A percentile compares a stretch with the other conserved stretches of the same genome.
phyloP scores from a whole-genome alignment of 1,140 invertebrate genomes.

The Zaprionus nigranus region DNA sequence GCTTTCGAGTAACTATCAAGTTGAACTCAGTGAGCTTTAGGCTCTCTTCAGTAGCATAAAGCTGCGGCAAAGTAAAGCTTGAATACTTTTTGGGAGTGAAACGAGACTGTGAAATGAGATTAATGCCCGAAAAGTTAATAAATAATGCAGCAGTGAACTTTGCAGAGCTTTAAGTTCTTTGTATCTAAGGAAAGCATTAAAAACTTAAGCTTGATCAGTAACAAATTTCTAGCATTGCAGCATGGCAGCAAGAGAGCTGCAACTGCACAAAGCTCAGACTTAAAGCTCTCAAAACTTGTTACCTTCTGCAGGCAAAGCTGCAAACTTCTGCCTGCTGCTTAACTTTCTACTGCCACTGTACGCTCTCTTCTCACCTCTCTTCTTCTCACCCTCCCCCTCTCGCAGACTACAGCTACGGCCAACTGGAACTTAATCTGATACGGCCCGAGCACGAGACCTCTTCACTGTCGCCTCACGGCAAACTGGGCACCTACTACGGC shows the following conservation, averaged over 20 bases:
- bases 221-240: not conserved
- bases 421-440: slow-evolving; percentile 74
- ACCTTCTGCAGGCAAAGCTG: too few relatives aligned
- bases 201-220: too few relatives aligned
- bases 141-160: too few relatives aligned
- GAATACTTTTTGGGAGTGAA: too few relatives aligned
- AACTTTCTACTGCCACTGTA: not conserved
- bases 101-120: too few relatives aligned
- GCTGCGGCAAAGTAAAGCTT: too few relatives aligned
- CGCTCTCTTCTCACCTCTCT: not conserved
- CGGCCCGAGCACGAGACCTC: slow-evolving; percentile 65
- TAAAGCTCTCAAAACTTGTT: not conserved
- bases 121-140: too few relatives aligned
- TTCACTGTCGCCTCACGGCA: slow-evolving; percentile 37
- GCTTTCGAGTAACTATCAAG: too few relatives aligned
- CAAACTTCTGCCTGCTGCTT: not conserved
- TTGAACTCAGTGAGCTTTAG: too few relatives aligned
- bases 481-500: slow-evolving; percentile 46
- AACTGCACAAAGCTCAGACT: not conserved
- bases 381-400: not conserved
- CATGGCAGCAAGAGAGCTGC: not conserved
- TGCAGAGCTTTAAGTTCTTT: too few relatives aligned
- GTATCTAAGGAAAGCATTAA: too few relatives aligned
- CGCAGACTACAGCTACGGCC: slow-evolving; percentile 66
- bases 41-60: too few relatives aligned